These are phyloP conservation scores for Drosophila mercatorum DNA, from an alignment of 2,888 invertebrate genomes.

Conservation along the genomic window DNA sequence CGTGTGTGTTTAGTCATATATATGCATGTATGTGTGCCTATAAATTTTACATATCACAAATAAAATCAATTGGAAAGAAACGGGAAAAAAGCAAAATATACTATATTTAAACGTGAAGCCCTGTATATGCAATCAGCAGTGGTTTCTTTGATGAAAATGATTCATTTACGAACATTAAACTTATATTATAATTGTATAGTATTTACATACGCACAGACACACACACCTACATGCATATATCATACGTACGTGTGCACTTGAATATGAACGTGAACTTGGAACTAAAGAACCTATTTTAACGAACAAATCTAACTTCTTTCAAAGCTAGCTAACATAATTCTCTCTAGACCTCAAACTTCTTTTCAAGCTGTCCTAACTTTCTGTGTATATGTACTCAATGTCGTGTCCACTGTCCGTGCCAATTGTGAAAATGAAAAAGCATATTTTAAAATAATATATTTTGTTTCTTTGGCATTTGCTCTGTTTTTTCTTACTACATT, in stretches of 20 bases:
- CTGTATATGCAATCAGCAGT: neutral
- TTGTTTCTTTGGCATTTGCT: slow-evolving; percentile 38
- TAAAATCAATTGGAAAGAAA: slow-evolving; percentile 49
- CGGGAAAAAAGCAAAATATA: slow-evolving; percentile 31
- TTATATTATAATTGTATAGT: slow-evolving; percentile 9
- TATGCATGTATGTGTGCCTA: slow-evolving; percentile 24
- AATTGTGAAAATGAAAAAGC: slow-evolving; percentile 21
- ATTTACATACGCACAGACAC: slow-evolving; percentile 13
- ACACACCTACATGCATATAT: neutral
- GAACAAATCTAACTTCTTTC: slow-evolving; percentile 2
- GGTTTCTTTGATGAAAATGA: slow-evolving; percentile 8
- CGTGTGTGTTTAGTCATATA: slow-evolving; percentile 6
- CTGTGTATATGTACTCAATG: slow-evolving; percentile 42
- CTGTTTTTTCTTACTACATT: slow-evolving; percentile 58
- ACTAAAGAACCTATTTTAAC: slow-evolving; percentile 1
- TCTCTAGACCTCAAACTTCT: slow-evolving; percentile 26
- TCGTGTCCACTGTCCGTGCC: slow-evolving; percentile 37
- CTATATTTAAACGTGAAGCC: slow-evolving; percentile 9
- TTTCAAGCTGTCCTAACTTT: slow-evolving; percentile 42
- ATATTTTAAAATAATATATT: slow-evolving; percentile 36
- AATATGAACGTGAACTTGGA: slow-evolving; percentile 20
- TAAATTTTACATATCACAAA: slow-evolving; percentile 24
- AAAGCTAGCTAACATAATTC: slow-evolving; percentile 15
- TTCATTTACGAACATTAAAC: slow-evolving; percentile 18
- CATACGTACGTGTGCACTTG: slow-evolving; percentile 4